Evolutionary conservation across 2,888 invertebrate species (phyloP), one percentile per base, ranked within the genome.

Genomic region (Elaeidobius kamerunicus): DNA sequence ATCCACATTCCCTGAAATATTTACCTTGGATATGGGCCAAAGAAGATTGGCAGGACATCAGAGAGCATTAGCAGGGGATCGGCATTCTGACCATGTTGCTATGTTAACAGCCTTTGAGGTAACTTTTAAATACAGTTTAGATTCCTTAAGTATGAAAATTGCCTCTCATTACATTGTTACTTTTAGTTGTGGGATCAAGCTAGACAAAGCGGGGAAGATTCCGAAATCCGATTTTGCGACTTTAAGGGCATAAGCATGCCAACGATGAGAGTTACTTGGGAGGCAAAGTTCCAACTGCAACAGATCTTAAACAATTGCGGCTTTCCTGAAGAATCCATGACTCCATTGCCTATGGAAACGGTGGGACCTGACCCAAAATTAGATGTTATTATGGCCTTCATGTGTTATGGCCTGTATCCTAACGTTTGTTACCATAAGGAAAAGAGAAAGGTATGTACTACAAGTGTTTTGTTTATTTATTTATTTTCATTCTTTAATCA

Each of bases 381-480:
- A 30, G 97, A 98, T 69, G 76, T 88, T 51, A 84, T 94, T 0
- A 84, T 90, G 57, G 89, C 90, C 0, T 77, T 97, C 47, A 80
- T 98, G 67, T 87, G 88, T 59, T 84, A 91, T 79, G 98, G 97
- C 0, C 79, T 96, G 1, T 98, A 98, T 73, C 98, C 98, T 1
- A 99, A 99, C 72, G 93, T 99, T 2, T 96, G 96, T 67, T 86
- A 83, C 67, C 93, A 96, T 71, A 93, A 92, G 70, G 96, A 95
- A 56, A 98, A 97, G 70, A 80, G 98, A 52, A 95, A 95, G 76
- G 88, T 83, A 57, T n/a, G n/a, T n/a, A n/a, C n/a, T n/a, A n/a
- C n/a, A n/a, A n/a, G n/a, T n/a, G n/a, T n/a, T n/a, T 16, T 27
- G 17, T 19, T 40, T 50, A 44, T 14, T 5, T n/a, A 17, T 19